Percentiles rank a stretch among this genome's conserved stretches.
Conservation (phyloP, 2,797 vertebrate species). For the Alauda arvensis region DNA sequence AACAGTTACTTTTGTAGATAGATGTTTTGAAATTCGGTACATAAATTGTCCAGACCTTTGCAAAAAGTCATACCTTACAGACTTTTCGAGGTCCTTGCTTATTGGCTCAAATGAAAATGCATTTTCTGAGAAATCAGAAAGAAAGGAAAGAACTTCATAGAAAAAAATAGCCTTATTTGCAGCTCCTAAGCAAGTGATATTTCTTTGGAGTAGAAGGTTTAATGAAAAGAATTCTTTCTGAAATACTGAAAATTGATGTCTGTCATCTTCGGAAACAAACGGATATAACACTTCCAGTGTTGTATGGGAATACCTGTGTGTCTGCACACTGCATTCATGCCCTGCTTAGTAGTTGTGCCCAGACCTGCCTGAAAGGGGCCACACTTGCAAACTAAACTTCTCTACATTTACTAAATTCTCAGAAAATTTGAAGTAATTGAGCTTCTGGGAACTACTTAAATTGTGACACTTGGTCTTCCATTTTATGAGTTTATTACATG, state of each 20-base stretch:
- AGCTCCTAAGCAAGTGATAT: neutral
- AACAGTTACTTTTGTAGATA: neutral
- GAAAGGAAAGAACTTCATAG: neutral
- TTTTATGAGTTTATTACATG: neutral
- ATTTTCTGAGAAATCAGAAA: neutral
- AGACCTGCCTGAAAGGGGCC: neutral
- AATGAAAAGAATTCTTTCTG: neutral
- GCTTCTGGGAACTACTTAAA: neutral
- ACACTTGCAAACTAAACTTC: neutral
- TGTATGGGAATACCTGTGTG: neutral
- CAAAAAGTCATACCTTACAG: neutral
- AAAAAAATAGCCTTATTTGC: neutral
- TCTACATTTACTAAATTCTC: neutral
- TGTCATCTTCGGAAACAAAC: neutral
- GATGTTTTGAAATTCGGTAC: neutral
- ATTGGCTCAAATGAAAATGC: neutral
- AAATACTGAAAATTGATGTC: neutral
- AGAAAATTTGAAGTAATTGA: neutral
- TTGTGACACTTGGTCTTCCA: neutral
- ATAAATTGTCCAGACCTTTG: neutral
- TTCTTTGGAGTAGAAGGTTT: neutral
- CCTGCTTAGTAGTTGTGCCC: neutral
- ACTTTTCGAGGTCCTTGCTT: neutral
- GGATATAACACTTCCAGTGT: rapidly evolving
- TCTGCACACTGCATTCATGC: neutral